These are phyloP conservation scores for Cryptocheilus praepositus DNA, from an alignment of 2,888 invertebrate species.

Conservation along the genomic window DNA sequence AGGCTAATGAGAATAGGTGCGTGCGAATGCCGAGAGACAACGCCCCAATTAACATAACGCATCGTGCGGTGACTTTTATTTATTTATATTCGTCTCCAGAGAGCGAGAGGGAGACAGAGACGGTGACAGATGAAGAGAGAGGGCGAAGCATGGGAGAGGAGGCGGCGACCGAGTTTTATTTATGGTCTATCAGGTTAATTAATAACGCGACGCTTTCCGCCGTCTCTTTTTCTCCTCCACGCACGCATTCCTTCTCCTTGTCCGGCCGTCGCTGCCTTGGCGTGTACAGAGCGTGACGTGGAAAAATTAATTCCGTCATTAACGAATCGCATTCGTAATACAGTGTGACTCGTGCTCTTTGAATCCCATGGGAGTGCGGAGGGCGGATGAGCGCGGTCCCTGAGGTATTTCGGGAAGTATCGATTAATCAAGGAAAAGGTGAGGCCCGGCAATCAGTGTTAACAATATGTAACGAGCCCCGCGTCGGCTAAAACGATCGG, in stretches of 20 bases:
- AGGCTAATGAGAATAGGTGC: constrained; percentile 73
- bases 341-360: constrained; percentile 44
- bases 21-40: constrained; percentile 70
- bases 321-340: constrained; percentile 56
- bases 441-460: constrained; percentile 41
- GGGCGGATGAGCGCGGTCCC: constrained; percentile 49
- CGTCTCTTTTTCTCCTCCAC: constrained; percentile 23
- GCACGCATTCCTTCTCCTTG: constrained; percentile 25
- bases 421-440: constrained; percentile 51
- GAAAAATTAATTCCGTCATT: constrained; percentile 66
- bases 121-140: too few relatives aligned
- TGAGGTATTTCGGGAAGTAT: constrained; percentile 49
- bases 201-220: constrained; percentile 62
- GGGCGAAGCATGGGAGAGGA: constrained; percentile 25
- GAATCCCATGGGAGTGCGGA: constrained; percentile 45
- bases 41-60: constrained; percentile 75
- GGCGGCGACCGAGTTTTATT: constrained; percentile 63
- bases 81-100: constrained; percentile 73
- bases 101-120: constrained; percentile 34
- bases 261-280: constrained; percentile 30
- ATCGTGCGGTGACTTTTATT: constrained; percentile 69
- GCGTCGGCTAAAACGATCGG: constrained; percentile 15
- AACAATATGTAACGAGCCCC: constrained; percentile 17
- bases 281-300: constrained; percentile 50
- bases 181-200: constrained; percentile 73